phyloP scores from a whole-genome alignment of 2,113 vertebrate species.

The Grammomys dolichurus region DNA sequence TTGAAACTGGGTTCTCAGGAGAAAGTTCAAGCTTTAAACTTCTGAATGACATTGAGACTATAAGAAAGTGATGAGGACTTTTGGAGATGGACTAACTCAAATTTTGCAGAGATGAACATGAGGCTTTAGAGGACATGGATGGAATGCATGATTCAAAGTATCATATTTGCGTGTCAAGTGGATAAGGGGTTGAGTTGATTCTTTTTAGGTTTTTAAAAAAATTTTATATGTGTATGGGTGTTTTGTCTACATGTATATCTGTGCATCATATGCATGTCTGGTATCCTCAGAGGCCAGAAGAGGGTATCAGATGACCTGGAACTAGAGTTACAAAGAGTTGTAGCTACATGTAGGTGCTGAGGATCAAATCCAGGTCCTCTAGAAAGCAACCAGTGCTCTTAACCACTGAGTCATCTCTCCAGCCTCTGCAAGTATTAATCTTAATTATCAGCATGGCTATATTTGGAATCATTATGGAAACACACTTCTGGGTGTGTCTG shows the following conservation, averaged over 20 bases:
- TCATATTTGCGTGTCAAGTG: background rate
- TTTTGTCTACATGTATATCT: background rate
- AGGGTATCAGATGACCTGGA: background rate
- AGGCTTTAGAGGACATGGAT: too few species aligned
- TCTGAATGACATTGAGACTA: background rate
- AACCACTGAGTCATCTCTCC: background rate
- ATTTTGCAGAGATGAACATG: background rate
- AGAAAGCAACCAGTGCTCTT: background rate
- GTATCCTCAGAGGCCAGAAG: background rate
- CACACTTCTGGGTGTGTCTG: background rate
- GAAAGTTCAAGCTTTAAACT: background rate
- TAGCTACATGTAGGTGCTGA: background rate
- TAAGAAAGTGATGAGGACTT: background rate
- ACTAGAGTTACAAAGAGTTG: background rate
- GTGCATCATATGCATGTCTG: background rate
- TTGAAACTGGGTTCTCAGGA: background rate
- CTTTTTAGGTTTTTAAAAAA: background rate
- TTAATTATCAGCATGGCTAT: background rate
- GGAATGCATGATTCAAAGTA: background rate
- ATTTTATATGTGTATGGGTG: background rate
- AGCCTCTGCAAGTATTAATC: background rate
- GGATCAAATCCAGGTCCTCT: background rate
- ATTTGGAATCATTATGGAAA: background rate
- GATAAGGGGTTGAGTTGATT: background rate
- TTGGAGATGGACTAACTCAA: too few species aligned